Evolutionary conservation across 1,140 invertebrate species (phyloP).

Genomic region (Lordiphosa collinella): DNA sequence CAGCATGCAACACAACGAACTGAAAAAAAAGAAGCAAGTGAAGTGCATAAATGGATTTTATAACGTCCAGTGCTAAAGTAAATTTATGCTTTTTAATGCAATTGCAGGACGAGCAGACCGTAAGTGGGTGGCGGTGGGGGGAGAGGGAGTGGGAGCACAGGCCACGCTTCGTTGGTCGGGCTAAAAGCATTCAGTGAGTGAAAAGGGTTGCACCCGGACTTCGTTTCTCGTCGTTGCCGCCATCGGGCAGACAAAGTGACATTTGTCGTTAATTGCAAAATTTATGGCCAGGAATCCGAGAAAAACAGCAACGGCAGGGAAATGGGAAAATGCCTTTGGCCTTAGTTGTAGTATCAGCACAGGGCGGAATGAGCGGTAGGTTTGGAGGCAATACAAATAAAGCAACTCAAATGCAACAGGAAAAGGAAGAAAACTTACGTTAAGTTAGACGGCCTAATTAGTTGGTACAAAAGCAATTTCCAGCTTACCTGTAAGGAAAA

Average conservation of each 20-base stretch:
- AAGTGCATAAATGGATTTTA: slow-evolving; percentile 78
- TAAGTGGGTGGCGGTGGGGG: slow-evolving; percentile 52
- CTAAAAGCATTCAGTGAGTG: slow-evolving; percentile 55
- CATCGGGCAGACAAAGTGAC: slow-evolving; percentile 69
- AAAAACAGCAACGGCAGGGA: background rate
- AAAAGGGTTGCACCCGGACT: slow-evolving; percentile 1
- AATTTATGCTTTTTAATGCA: slow-evolving; percentile 78
- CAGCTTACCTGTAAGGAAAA: slow-evolving; percentile 52
- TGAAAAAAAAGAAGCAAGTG: slow-evolving; percentile 57
- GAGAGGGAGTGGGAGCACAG: no score
- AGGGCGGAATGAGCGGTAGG: slow-evolving; percentile 3
- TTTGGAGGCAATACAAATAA: slow-evolving; percentile 10
- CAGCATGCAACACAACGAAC: slow-evolving; percentile 62
- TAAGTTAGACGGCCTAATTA: slow-evolving; percentile 62
- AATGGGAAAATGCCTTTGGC: slow-evolving; percentile 15
- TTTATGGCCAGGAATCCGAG: slow-evolving; percentile 66
- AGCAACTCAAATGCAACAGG: slow-evolving; percentile 22
- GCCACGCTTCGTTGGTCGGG: slow-evolving; percentile 48
- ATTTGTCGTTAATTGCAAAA: slow-evolving; percentile 78
- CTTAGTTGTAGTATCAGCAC: background rate
- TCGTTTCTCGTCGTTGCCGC: slow-evolving; percentile 31
- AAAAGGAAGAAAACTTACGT: slow-evolving; percentile 48
- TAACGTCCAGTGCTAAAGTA: slow-evolving; percentile 75
- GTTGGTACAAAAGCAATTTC: slow-evolving; percentile 32
- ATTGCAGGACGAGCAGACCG: slow-evolving; percentile 75